Percentiles rank a stretch among this genome's conserved stretches.
Evolutionary conservation across 2,113 vertebrate species (phyloP).

Genomic region (Aplodontia rufa): DNA sequence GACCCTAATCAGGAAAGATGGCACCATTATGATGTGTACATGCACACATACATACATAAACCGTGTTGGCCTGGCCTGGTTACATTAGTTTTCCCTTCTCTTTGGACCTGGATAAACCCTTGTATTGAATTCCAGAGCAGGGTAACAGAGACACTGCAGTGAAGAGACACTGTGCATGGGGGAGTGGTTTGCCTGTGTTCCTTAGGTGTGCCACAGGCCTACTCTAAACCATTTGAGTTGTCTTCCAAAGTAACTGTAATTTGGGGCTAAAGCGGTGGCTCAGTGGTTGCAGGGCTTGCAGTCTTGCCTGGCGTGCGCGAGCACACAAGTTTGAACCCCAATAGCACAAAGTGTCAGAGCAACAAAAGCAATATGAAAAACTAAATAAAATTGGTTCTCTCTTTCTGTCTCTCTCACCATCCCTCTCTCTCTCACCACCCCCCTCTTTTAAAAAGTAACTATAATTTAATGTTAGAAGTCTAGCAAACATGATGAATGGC

Average conservation of each 20-base stretch:
- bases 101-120: slow-evolving; percentile 58
- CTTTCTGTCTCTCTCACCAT: too few relatives aligned
- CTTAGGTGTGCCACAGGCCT: slow-evolving; percentile 57
- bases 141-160: slow-evolving; percentile 27
- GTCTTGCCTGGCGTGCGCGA: too few relatives aligned
- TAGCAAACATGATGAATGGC: slow-evolving; percentile 65
- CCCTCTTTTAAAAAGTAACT: too few relatives aligned
- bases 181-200: slow-evolving; percentile 60
- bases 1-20: too few relatives aligned
- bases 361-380: too few relatives aligned
- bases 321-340: too few relatives aligned
- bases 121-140: slow-evolving; percentile 52
- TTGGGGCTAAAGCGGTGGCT: too few relatives aligned
- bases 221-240: slow-evolving; percentile 65
- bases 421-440: too few relatives aligned
- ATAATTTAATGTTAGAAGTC: slow-evolving; percentile 65
- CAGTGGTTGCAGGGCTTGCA: too few relatives aligned
- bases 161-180: slow-evolving; percentile 19
- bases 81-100: not conserved
- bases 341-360: too few relatives aligned
- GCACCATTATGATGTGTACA: too few relatives aligned
- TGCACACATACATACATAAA: not conserved
- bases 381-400: too few relatives aligned
- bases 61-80: not conserved
- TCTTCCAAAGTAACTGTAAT: slow-evolving; percentile 58